Base-by-base conservation (phyloP, 2,797 vertebrate species). In the Acrossocheilus wenchowensis region DNA sequence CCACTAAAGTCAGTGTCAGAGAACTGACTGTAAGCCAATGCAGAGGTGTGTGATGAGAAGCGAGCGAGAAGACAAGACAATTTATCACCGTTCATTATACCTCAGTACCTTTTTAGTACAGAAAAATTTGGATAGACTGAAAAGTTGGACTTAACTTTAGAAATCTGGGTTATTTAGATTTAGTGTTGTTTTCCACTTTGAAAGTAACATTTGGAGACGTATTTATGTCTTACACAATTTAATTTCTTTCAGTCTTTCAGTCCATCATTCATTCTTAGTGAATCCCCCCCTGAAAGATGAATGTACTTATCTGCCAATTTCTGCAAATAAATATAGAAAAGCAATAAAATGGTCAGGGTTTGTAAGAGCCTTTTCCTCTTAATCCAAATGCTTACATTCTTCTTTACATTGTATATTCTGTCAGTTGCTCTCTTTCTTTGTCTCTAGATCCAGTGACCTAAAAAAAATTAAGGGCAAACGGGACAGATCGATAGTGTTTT, bases 401-500 rank as follows among this genome's bases (percentile, higher is more conserved):
- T 78, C 73, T 78, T 60, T 66, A 54, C 8, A 30, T 26, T 36
- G 73, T 77, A 19, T 26, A 15, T 34, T 69, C 66, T 64, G 14
- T 64, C 48, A 36, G 36, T 71, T 69, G 19, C 60, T 78, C 57
- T 50, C 54, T 57, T 60, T 17, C 30, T 62, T 81, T 83, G 50
- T 80, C 83, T 88, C 34, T 12, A 17, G 75, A 80, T 80, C 75
- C 43, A 69, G 30, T 68, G 23, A 86, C 64, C 66, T 34, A 36
- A 60, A 82, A 60, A 82, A 30, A 85, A 72, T 83, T 34, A 82
- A 86, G 82, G 69, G 68, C 57, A 88, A 89, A 87, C 45, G 64
- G 69, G 50, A 94, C 91, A 94, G 93, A 95, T 94, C 92, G 82
- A 94, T 93, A 86, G 86, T 87, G 90, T 91, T 95, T 95, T 90